Percentiles rank a stretch among this genome's conserved stretches.
These are phyloP conservation scores for Bursaphelenchus okinawaensis DNA, from an alignment of 2,888 invertebrate species.

Conservation along the genomic window DNA sequence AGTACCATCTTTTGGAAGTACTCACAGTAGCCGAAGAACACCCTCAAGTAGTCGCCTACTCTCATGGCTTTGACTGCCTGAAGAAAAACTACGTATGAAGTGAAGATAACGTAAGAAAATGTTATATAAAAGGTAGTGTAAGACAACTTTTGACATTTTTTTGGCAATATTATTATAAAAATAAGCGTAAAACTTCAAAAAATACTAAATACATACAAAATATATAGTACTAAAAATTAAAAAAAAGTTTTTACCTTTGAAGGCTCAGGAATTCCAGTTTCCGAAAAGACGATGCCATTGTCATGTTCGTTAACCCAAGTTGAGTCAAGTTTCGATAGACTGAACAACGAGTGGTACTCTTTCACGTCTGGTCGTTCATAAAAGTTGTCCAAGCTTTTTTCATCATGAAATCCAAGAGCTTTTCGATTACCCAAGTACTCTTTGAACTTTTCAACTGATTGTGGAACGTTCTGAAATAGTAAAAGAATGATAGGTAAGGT, in stretches of 20 bases:
- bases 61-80: conserved; percentile 33
- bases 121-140: not conserved
- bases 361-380: conserved; percentile 26
- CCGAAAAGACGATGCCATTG: conserved; percentile 38
- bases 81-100: not conserved
- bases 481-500: not conserved
- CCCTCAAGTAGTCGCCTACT: conserved; percentile 26
- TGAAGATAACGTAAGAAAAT: conserved; percentile 6
- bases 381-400: conserved; percentile 30
- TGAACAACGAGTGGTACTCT: conserved; percentile 27
- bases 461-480: conserved; percentile 24
- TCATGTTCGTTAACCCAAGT: conserved; percentile 31
- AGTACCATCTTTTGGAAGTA: conserved; percentile 32
- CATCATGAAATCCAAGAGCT: conserved; percentile 28
- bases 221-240: too few relatives aligned
- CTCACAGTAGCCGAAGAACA: conserved; percentile 38
- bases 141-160: too few relatives aligned
- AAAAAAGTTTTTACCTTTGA: too few relatives aligned
- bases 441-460: conserved; percentile 27
- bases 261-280: conserved; percentile 33
- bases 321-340: conserved; percentile 24
- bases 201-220: too few relatives aligned
- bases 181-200: too few relatives aligned
- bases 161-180: too few relatives aligned
- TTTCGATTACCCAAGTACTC: conserved; percentile 33